Evolutionary conservation across 2,797 vertebrate species (phyloP).

Genomic region (Menidia menidia): DNA sequence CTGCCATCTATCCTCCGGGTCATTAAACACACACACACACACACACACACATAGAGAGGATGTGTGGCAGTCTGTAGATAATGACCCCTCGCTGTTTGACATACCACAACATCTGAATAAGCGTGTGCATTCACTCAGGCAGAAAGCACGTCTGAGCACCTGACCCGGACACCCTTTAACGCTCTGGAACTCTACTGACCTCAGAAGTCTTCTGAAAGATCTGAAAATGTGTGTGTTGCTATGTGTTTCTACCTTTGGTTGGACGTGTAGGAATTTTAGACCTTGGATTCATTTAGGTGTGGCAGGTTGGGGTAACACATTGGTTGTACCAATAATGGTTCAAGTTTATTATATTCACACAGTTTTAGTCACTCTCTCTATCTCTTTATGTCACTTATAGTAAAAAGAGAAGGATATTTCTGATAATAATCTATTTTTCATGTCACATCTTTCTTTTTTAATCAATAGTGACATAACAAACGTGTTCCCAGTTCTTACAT

Average conservation of each 20-base stretch:
- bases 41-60: slow-evolving; percentile 26
- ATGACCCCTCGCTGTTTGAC: slow-evolving; percentile 49
- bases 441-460: no score
- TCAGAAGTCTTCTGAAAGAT: slow-evolving; percentile 2
- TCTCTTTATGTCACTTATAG: neutral
- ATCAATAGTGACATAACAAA: no score
- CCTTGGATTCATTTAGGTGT: neutral
- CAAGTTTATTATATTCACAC: neutral
- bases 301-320: neutral
- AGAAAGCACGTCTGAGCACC: slow-evolving; percentile 37
- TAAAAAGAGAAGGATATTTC: neutral
- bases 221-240: neutral
- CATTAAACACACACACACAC: slow-evolving; percentile 6
- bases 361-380: neutral
- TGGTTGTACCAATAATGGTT: neutral
- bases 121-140: slow-evolving; percentile 31
- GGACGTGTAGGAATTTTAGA: neutral
- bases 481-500: no score
- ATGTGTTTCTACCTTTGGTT: neutral
- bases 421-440: no score
- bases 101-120: slow-evolving; percentile 15
- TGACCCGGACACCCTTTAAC: slow-evolving; percentile 33
- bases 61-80: slow-evolving; percentile 62
- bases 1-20: slow-evolving; percentile 12
- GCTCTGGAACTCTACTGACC: slow-evolving; percentile 22